Conservation (phyloP, 2,797 vertebrate genomes). For the Luscinia luscinia region DNA sequence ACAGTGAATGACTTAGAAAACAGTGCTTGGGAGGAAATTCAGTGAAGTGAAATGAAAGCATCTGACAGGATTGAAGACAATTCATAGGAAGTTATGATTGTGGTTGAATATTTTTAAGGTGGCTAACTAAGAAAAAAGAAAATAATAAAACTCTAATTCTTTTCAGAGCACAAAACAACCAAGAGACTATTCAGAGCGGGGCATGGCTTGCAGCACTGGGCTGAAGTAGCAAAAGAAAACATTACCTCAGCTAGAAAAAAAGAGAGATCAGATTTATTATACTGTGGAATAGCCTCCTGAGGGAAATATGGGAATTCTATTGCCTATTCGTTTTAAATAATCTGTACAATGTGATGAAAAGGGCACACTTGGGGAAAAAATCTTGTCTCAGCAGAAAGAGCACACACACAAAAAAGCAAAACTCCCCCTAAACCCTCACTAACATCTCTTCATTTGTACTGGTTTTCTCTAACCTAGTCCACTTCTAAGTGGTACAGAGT, state of each 20-base stretch:
- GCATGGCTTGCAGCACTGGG: neutral
- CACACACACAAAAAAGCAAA: neutral
- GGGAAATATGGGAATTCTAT: neutral
- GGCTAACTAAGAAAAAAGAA: neutral
- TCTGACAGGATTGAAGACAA: neutral
- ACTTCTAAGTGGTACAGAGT: neutral
- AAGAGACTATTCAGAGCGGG: neutral
- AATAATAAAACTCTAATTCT: neutral
- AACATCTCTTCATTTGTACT: neutral
- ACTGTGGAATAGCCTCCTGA: neutral
- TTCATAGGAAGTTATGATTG: neutral
- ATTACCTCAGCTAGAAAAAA: neutral
- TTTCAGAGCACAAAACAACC: neutral
- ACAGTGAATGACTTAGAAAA: neutral
- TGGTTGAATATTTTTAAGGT: neutral
- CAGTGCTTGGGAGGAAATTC: neutral
- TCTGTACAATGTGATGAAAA: neutral
- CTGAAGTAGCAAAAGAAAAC: neutral
- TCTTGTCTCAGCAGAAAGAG: neutral
- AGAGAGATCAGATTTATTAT: neutral
- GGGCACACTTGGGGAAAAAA: neutral
- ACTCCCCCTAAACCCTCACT: neutral
- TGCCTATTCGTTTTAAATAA: constrained; percentile 4
- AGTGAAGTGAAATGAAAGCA: constrained; percentile 10
- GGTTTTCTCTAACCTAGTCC: neutral